Conservation (phyloP, 2,113 vertebrate genomes). For the Tinamus guttatus region DNA sequence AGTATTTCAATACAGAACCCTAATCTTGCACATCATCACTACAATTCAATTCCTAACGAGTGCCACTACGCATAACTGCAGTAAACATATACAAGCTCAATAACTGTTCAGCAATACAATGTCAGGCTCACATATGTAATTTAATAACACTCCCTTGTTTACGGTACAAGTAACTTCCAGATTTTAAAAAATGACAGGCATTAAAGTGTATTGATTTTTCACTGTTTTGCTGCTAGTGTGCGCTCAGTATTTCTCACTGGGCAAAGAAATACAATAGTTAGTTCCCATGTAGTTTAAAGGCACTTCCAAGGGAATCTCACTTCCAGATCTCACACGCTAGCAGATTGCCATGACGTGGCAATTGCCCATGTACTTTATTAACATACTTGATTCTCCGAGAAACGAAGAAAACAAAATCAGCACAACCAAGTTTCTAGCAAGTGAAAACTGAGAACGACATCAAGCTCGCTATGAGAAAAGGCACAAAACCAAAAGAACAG, state of each 20-base stretch:
- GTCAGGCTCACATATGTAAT: background rate
- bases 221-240: background rate
- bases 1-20: background rate
- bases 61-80: background rate
- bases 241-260: background rate
- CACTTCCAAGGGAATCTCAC: background rate
- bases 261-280: background rate
- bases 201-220: background rate
- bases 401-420: background rate
- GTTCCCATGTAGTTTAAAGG: background rate
- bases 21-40: constrained; percentile 1
- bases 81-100: background rate
- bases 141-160: background rate
- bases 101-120: background rate
- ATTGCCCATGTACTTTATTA: background rate
- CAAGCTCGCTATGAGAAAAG: background rate
- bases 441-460: background rate
- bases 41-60: constrained; percentile 5
- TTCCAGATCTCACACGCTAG: background rate
- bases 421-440: background rate
- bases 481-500: background rate
- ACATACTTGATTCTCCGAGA: background rate
- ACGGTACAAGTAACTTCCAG: background rate
- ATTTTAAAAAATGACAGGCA: background rate
- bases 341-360: background rate